These are phyloP conservation scores for Biston stratarius DNA, from an alignment of 2,888 invertebrate species.

Conservation along the genomic window DNA sequence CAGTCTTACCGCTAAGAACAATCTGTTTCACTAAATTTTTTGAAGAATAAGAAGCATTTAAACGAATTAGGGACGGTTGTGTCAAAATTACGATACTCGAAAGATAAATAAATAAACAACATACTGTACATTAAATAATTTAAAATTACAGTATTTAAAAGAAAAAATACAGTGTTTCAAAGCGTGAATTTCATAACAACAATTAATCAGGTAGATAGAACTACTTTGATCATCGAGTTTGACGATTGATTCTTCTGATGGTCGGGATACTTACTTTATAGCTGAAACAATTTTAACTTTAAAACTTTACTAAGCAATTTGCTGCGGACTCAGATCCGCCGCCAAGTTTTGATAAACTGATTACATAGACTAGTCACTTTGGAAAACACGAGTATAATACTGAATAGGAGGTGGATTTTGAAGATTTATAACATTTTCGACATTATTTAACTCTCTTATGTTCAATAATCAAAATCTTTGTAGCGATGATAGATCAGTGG, in stretches of 20 bases:
- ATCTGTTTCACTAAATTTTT: too few species aligned
- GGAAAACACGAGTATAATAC: slow-evolving; percentile 11
- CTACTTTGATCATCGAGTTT: slow-evolving; percentile 2
- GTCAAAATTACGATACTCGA: too few species aligned
- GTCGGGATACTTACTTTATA: slow-evolving; percentile 13
- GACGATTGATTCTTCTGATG: slow-evolving; percentile 11
- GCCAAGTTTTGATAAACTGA: slow-evolving; percentile 32
- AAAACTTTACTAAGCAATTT: slow-evolving; percentile 31
- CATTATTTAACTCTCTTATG: background rate
- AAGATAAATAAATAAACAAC: too few species aligned
- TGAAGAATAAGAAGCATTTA: too few species aligned
- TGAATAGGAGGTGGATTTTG: slow-evolving; percentile 14
- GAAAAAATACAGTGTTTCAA: too few species aligned
- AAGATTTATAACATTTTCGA: slow-evolving; percentile 1
- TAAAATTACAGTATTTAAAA: too few species aligned
- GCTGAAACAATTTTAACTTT: slow-evolving; percentile 27
- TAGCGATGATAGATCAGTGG: too few species aligned
- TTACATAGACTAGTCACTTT: slow-evolving; percentile 25
- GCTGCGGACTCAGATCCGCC: slow-evolving; percentile 17
- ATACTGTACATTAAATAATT: too few species aligned
- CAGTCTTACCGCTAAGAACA: too few species aligned
- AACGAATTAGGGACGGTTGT: too few species aligned
- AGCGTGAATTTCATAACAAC: background rate
- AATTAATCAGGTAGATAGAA: slow-evolving; percentile 1
- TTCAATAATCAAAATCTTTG: background rate